A percentile compares a stretch with the other conserved stretches of the same genome.
These are phyloP conservation scores for Bombylius major DNA, from an alignment of 2,888 invertebrate genomes.

Conservation along the genomic window DNA sequence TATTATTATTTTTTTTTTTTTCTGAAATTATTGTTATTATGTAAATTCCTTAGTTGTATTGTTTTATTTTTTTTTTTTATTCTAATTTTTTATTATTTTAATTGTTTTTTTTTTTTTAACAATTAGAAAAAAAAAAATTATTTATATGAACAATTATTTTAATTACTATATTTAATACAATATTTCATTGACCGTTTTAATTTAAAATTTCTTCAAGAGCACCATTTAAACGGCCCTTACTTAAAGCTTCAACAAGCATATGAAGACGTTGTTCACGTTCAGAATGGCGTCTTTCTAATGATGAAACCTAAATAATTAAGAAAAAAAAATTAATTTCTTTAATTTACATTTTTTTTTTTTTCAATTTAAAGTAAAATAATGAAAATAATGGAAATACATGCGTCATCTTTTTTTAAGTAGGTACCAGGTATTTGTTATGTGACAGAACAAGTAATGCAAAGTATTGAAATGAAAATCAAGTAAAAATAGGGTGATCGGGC, in stretches of 20 bases:
- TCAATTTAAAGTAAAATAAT: not conserved
- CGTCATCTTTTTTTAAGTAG: not conserved
- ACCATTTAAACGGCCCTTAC: constrained; percentile 34
- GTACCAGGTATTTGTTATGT: not conserved
- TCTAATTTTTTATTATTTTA: too few species aligned
- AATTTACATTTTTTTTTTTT: too few species aligned
- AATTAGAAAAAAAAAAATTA: too few species aligned
- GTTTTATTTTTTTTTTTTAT: too few species aligned
- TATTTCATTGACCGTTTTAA: not conserved
- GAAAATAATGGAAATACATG: not conserved
- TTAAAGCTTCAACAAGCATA: constrained; percentile 35
- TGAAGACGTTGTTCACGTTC: constrained; percentile 37
- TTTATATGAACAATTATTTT: too few species aligned
- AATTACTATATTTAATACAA: too few species aligned
- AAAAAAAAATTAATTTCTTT: not conserved
- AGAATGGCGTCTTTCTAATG: constrained; percentile 34
- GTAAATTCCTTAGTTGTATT: too few species aligned
- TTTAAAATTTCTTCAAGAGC: constrained; percentile 27
- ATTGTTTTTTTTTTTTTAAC: too few species aligned
- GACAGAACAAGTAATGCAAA: not conserved
- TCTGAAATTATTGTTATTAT: too few species aligned
- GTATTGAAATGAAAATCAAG: too few species aligned
- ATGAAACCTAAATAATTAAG: constrained; percentile 26
- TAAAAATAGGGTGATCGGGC: too few species aligned
- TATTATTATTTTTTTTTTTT: too few species aligned